Conservation (phyloP, 2,113 vertebrate species). For the Siphamia tubifer region DNA sequence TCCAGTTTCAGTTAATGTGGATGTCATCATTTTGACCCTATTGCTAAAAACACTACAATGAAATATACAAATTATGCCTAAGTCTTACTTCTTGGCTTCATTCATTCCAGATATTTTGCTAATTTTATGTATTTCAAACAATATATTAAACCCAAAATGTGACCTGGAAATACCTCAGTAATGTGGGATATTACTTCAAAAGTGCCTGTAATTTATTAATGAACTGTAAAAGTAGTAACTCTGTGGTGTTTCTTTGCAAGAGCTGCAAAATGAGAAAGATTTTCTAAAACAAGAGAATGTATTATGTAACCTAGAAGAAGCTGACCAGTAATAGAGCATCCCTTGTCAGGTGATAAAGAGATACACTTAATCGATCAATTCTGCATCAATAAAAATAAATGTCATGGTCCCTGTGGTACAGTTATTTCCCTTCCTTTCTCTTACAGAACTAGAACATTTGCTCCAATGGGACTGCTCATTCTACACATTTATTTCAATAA, state of each 20-base stretch:
- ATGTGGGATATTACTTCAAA: background rate
- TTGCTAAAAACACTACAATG: no score
- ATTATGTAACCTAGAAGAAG: constrained; percentile 9
- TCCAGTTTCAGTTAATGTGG: no score
- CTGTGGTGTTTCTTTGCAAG: background rate
- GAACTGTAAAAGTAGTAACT: no score
- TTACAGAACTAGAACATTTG: constrained; percentile 27
- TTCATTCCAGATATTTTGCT: no score
- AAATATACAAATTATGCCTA: background rate
- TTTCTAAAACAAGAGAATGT: constrained; percentile 10
- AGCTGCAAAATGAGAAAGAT: background rate
- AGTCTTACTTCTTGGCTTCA: background rate
- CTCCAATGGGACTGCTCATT: constrained; percentile 14
- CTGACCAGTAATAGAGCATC: background rate
- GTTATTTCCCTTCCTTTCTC: constrained; percentile 26
- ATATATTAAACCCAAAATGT: constrained; percentile 10
- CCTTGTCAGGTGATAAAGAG: constrained; percentile 12
- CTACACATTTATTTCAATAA: background rate
- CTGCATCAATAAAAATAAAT: constrained; percentile 17
- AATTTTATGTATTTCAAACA: no score
- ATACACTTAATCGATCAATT: constrained; percentile 8
- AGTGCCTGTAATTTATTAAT: no score
- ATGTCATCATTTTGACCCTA: no score
- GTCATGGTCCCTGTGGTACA: background rate
- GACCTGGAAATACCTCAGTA: background rate